Base-by-base conservation (phyloP, 2,888 invertebrate genomes). In the Muscina levida region DNA sequence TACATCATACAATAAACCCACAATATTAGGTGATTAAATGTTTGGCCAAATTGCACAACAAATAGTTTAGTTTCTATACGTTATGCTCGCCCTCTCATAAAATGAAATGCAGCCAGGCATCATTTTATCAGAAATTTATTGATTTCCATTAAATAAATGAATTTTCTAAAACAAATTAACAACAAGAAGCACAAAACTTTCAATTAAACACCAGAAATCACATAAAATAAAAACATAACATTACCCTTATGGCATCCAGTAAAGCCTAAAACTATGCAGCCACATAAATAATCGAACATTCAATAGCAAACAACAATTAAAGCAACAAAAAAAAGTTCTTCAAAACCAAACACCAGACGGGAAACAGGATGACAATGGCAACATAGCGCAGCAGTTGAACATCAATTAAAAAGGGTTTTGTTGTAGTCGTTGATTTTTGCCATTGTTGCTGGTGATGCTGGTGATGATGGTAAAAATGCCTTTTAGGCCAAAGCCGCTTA, bases 401-500 rank as follows among this genome's bases (percentile, higher is more conserved):
- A 75, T 77, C 81, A 81, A 81, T 81, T 81, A 75, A 81, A 81
- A 5, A 13, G 22, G 11, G 22, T 17, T 53, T 2, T 53, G 53
- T 22, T 11, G 22, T 17, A 17, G 19, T 19, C 8, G 5, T 22
- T 53, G 1, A 8, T 15, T 10, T 56, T 1, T 56, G 24, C 31
- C 31, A n/a, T 57, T 57, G 31, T 62, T 26, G 56, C 15, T 22
- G 37, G 11, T 4, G 13, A 1, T 42, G 62, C 19, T 62, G 62
- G 1, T 42, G 62, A 42, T 62, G 62, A 81, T 77, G 74, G 74
- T n/a, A 74, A 80, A 78, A 81, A 81, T 81, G 74, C 77, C 77
- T 77, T 77, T 80, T 81, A 81, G 81, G 77, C 77, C 46, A 75
- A 81, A 77, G 81, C 81, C 81, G 81, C 81, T 81, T 81, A 81